Conservation (phyloP, 2,888 invertebrate genomes). For the Eudemis profundana region DNA sequence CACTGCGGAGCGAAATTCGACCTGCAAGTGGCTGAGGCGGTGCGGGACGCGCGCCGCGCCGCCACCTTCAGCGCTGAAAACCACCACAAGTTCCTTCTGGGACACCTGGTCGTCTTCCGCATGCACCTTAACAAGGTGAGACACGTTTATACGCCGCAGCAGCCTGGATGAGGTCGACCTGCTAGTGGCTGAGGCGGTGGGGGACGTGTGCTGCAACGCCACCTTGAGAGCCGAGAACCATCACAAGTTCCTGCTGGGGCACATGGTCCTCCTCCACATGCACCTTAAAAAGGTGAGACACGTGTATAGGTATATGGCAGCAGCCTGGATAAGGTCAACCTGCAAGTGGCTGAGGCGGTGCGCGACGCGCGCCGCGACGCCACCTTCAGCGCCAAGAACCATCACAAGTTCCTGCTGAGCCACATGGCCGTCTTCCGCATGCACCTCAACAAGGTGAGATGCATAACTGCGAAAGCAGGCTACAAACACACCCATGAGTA, state of each 20-base stretch:
- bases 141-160: too few species aligned
- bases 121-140: slow-evolving; percentile 78
- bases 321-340: slow-evolving; percentile 59
- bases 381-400: slow-evolving; percentile 71
- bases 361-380: slow-evolving; percentile 66
- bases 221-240: slow-evolving; percentile 72
- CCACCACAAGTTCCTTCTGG: slow-evolving; percentile 77
- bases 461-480: too few species aligned
- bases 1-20: slow-evolving; percentile 62
- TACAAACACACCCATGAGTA: too few species aligned
- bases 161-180: slow-evolving; percentile 56
- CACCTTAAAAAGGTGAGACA: too few species aligned
- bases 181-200: slow-evolving; percentile 59
- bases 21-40: slow-evolving; percentile 59
- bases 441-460: slow-evolving; percentile 75
- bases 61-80: slow-evolving; percentile 73
- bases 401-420: slow-evolving; percentile 76
- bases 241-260: slow-evolving; percentile 74
- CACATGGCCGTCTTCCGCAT: slow-evolving; percentile 78
- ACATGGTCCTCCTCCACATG: too few species aligned
- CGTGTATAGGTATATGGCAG: too few species aligned
- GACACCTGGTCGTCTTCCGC: slow-evolving; percentile 76
- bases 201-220: too few species aligned
- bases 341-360: slow-evolving; percentile 60
- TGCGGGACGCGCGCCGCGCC: slow-evolving; percentile 62